Conservation (phyloP, 1,140 invertebrate species). For the Archivesica marissinica region DNA sequence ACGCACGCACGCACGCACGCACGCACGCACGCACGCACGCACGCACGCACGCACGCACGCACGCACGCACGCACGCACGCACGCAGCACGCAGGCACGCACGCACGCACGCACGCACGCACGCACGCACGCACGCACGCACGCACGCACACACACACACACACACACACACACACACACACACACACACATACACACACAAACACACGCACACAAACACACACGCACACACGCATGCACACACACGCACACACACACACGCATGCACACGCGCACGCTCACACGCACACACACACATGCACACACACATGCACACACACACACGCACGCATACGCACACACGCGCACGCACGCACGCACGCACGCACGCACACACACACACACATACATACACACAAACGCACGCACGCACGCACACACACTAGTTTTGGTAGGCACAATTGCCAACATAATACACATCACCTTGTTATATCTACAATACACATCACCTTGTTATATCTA, state of each 20-base stretch:
- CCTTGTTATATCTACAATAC: no score
- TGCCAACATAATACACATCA: no score
- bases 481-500: no score
- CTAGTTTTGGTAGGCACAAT: not conserved
- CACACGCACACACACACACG: conserved; percentile 20
- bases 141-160: conserved; percentile 39
- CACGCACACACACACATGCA: conserved; percentile 10
- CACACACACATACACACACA: conserved; percentile 17
- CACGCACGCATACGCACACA: conserved; percentile 30
- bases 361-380: conserved; percentile 41
- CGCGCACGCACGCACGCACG: conserved; percentile 27
- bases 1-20: not conserved
- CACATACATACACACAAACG: conserved; percentile 10
- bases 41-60: not conserved
- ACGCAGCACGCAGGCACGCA: no score
- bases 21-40: not conserved
- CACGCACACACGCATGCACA: conserved; percentile 8
- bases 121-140: conserved; percentile 12
- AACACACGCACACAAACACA: no score
- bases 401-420: conserved; percentile 10
- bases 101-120: conserved; percentile 7
- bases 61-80: conserved; percentile 3
- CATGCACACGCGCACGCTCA: no score
- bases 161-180: conserved; percentile 29
- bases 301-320: conserved; percentile 37